Percentiles rank a stretch among this genome's conserved stretches.
Evolutionary conservation across 2,888 invertebrate species (phyloP).

Genomic region (Allolobophora icterica): DNA sequence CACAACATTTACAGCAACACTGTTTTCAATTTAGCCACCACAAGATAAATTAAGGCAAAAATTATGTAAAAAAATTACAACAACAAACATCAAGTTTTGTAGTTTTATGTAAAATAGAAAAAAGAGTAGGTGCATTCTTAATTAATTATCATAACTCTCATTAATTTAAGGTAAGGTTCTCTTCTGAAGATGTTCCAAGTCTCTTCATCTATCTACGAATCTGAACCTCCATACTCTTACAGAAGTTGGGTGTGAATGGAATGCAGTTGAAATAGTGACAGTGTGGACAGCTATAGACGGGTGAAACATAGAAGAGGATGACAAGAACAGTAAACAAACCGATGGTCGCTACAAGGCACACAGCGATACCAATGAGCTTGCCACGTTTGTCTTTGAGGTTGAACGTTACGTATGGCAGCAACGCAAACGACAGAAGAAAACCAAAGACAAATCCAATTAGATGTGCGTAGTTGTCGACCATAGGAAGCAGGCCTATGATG

Average conservation of each 20-base stretch:
- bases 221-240: slow-evolving; percentile 70
- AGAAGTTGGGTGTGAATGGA: slow-evolving; percentile 86
- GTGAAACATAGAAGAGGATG: slow-evolving; percentile 83
- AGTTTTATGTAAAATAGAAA: neutral
- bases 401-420: slow-evolving; percentile 92
- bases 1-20: neutral
- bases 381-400: slow-evolving; percentile 83
- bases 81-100: neutral
- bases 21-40: neutral
- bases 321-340: slow-evolving; percentile 78
- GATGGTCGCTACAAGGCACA: slow-evolving; percentile 75
- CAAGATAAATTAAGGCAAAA: slow-evolving; percentile 2
- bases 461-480: slow-evolving; percentile 98
- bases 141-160: neutral
- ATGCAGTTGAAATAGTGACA: slow-evolving; percentile 90
- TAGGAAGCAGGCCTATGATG: slow-evolving; percentile 83
- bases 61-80: neutral
- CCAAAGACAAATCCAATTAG: slow-evolving; percentile 93
- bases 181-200: neutral
- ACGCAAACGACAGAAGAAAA: slow-evolving; percentile 86
- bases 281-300: slow-evolving; percentile 84
- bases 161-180: neutral
- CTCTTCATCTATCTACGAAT: neutral
- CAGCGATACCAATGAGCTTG: slow-evolving; percentile 70
- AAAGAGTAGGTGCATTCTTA: neutral